These are phyloP conservation scores for Labia minor DNA, from an alignment of 2,888 invertebrate species.

Conservation along the genomic window DNA sequence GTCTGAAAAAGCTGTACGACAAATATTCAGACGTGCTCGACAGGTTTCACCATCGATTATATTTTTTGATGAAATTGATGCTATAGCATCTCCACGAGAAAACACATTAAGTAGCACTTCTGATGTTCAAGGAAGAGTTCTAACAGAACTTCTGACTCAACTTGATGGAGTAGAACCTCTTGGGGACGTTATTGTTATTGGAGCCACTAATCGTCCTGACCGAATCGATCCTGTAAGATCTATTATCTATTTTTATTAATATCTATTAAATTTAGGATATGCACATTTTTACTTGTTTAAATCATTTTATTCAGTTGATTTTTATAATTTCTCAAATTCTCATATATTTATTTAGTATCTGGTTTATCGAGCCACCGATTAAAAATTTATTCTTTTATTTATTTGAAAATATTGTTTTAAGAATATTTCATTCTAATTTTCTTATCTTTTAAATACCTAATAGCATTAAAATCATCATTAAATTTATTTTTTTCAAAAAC, in stretches of 20 bases:
- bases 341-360: too few relatives aligned
- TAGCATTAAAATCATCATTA: too few relatives aligned
- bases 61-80: slow-evolving; percentile 98
- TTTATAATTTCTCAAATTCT: too few relatives aligned
- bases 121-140: slow-evolving; percentile 78
- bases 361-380: too few relatives aligned
- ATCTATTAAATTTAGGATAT: background rate
- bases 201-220: slow-evolving; percentile 95
- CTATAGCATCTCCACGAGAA: slow-evolving; percentile 69
- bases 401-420: too few relatives aligned
- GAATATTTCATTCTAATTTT: too few relatives aligned
- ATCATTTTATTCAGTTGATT: too few relatives aligned
- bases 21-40: slow-evolving; percentile 81
- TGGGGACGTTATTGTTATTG: slow-evolving; percentile 78
- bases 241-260: slow-evolving; percentile 8
- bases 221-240: slow-evolving; percentile 66
- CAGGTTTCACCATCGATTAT: slow-evolving; percentile 89
- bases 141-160: slow-evolving; percentile 88
- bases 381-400: too few relatives aligned
- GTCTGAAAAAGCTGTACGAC: slow-evolving; percentile 85
- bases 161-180: slow-evolving; percentile 85
- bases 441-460: too few relatives aligned
- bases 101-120: background rate
- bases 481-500: too few relatives aligned
- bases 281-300: too few relatives aligned